Evolutionary conservation across 2,113 vertebrate species (phyloP).

Genomic region (Opisthocomus hoazin): DNA sequence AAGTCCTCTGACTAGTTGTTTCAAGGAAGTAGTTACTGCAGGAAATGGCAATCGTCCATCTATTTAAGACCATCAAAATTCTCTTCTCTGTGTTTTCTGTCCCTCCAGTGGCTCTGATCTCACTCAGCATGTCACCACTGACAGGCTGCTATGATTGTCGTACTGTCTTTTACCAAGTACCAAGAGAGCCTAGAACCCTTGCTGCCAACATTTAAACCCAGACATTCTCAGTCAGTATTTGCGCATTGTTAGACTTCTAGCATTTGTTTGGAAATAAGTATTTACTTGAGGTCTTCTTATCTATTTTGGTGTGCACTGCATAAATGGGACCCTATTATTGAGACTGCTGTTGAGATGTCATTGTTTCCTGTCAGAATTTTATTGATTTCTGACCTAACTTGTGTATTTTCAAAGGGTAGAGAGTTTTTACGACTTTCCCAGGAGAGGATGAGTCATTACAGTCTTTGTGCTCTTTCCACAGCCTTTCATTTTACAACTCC

Average conservation of each 20-base stretch:
- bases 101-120: neutral
- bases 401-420: neutral
- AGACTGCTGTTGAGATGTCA: neutral
- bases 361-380: neutral
- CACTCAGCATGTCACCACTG: neutral
- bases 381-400: neutral
- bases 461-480: neutral
- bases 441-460: conserved; percentile 11
- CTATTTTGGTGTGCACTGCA: neutral
- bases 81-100: neutral
- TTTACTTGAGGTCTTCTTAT: neutral
- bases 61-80: neutral
- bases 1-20: neutral
- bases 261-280: neutral
- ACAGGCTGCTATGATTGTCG: neutral
- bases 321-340: neutral
- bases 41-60: neutral
- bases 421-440: neutral
- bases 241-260: neutral
- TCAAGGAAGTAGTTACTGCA: neutral
- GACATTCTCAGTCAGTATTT: neutral
- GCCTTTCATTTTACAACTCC: neutral
- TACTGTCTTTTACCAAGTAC: neutral
- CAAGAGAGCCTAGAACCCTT: neutral
- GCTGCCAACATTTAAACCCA: neutral